phyloP scores from a whole-genome alignment of 2,113 vertebrate genomes.

The Heloderma charlesbogerti region DNA sequence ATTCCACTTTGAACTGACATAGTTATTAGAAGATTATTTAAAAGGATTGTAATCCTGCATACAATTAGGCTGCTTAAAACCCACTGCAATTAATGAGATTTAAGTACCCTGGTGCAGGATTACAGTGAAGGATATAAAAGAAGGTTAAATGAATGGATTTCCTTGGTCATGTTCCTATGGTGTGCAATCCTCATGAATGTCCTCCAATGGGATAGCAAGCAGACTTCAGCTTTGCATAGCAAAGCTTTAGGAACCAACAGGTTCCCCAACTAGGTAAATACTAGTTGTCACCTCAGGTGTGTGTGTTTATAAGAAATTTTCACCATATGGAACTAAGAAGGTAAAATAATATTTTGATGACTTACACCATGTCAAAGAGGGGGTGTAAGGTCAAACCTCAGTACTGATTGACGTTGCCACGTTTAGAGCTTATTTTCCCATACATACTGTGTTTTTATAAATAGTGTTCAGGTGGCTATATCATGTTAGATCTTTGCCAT shows the following conservation, averaged over 20 bases:
- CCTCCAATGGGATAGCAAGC: neutral
- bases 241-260: neutral
- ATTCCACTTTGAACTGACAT: neutral
- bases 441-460: neutral
- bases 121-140: neutral
- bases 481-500: neutral
- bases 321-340: neutral
- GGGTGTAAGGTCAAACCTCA: neutral
- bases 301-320: neutral
- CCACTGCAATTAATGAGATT: conserved; percentile 2
- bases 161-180: neutral
- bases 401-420: neutral
- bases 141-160: neutral
- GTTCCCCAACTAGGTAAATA: neutral
- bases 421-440: neutral
- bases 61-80: conserved; percentile 1
- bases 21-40: conserved; percentile 8
- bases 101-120: conserved; percentile 5
- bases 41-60: neutral
- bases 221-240: neutral
- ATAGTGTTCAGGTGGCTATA: neutral
- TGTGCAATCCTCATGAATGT: neutral
- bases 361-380: neutral
- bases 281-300: neutral
- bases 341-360: neutral